Percentiles rank a stretch among this genome's conserved stretches.
Conservation (phyloP, 2,888 invertebrate species). For the Dolichopus griseipennis region DNA sequence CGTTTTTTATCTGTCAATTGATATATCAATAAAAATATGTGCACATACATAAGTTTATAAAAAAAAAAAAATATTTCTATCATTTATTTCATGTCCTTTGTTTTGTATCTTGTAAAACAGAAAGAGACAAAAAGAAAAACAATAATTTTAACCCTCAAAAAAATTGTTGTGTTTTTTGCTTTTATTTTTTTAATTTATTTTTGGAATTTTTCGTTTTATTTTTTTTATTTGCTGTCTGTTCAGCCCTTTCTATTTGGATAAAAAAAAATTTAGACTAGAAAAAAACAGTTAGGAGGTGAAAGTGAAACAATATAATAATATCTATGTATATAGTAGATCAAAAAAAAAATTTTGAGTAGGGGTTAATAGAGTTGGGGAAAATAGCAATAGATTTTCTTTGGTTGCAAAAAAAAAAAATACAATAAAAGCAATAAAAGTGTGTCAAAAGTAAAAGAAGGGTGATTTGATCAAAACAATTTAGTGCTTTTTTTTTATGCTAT, state of each 20-base stretch:
- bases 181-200: not conserved
- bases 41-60: not conserved
- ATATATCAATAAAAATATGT: slow-evolving; percentile 3
- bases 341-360: not conserved
- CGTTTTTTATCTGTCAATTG: slow-evolving; percentile 4
- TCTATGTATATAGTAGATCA: no score
- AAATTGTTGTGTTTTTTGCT: no score
- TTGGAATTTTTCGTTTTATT: not conserved
- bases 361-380: not conserved
- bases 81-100: no score
- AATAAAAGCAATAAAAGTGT: no score
- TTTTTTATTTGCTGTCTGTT: not conserved
- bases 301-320: not conserved
- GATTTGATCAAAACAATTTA: no score
- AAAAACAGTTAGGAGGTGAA: not conserved
- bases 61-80: not conserved
- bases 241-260: not conserved
- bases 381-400: not conserved
- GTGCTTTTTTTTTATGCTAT: no score
- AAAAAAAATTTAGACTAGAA: no score
- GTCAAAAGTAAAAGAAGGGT: no score
- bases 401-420: no score
- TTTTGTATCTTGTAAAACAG: no score
- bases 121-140: not conserved
- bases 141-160: slow-evolving; percentile 6